Conservation (phyloP, 2,113 vertebrate species). For the Uria lomvia region DNA sequence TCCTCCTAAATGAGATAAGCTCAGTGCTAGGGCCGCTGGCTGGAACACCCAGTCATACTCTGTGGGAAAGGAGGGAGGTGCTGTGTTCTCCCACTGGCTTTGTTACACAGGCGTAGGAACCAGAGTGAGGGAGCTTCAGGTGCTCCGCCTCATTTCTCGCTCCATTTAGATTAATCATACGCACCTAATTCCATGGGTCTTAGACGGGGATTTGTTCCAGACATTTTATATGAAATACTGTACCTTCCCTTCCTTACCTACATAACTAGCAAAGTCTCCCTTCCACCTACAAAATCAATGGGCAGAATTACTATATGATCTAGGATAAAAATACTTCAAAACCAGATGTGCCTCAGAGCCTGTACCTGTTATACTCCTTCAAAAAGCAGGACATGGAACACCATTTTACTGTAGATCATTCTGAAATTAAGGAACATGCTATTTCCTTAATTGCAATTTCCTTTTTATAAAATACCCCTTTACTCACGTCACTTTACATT, state of each 20-base stretch:
- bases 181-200: not conserved
- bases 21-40: not conserved
- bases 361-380: not conserved
- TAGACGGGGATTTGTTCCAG: not conserved
- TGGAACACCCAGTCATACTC: not conserved
- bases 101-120: not conserved
- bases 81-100: not conserved
- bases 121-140: not conserved
- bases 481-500: not conserved
- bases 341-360: not conserved
- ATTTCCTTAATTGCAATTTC: conserved; percentile 8
- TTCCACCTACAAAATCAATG: not conserved
- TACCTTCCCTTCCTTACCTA: not conserved
- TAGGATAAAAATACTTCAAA: not conserved
- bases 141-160: not conserved
- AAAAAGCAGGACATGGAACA: not conserved
- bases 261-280: not conserved
- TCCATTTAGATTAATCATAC: not conserved
- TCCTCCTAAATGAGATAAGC: not conserved
- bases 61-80: not conserved
- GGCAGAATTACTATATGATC: not conserved
- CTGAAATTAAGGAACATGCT: not conserved
- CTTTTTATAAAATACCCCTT: not conserved
- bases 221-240: not conserved
- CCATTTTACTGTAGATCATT: not conserved